Conservation (phyloP, 2,113 vertebrate species). For the Patagioenas fasciata region DNA sequence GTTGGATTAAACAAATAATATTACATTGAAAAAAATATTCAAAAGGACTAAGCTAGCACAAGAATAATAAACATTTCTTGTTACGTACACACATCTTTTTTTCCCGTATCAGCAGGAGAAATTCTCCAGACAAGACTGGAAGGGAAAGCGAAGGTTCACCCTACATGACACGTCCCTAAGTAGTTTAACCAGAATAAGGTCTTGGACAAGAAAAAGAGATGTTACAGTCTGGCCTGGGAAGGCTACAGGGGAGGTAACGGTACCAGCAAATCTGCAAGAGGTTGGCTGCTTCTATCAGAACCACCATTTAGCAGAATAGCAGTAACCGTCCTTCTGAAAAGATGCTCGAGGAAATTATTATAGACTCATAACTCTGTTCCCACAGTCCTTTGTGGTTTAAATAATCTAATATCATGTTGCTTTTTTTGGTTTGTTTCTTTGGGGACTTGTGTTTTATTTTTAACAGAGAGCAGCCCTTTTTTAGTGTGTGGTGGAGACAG, state of each 20-base stretch:
- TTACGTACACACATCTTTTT: rapidly evolving
- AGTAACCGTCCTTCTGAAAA: not conserved
- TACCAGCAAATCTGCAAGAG: not conserved
- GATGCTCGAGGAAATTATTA: not conserved
- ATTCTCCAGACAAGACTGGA: not conserved
- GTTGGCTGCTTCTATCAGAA: not conserved
- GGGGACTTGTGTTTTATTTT: not conserved
- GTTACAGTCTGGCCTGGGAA: not conserved
- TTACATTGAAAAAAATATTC: not conserved
- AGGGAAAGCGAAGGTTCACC: not conserved
- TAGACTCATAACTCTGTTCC: not conserved
- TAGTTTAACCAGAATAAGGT: not conserved
- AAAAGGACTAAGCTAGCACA: not conserved
- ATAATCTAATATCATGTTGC: not conserved
- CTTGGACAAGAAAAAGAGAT: not conserved
- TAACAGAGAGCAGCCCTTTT: not conserved
- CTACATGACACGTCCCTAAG: not conserved
- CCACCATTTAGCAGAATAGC: not conserved
- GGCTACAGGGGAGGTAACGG: not conserved
- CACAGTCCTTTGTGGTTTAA: not conserved
- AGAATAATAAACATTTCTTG: not conserved
- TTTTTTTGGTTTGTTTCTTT: rapidly evolving
- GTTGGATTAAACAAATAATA: not conserved
- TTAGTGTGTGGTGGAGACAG: not conserved
- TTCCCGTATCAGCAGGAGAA: not conserved